Percentiles rank a stretch among this genome's conserved stretches.
Evolutionary conservation across 2,888 invertebrate genomes (phyloP).

Genomic region (Calameuta filiformis): DNA sequence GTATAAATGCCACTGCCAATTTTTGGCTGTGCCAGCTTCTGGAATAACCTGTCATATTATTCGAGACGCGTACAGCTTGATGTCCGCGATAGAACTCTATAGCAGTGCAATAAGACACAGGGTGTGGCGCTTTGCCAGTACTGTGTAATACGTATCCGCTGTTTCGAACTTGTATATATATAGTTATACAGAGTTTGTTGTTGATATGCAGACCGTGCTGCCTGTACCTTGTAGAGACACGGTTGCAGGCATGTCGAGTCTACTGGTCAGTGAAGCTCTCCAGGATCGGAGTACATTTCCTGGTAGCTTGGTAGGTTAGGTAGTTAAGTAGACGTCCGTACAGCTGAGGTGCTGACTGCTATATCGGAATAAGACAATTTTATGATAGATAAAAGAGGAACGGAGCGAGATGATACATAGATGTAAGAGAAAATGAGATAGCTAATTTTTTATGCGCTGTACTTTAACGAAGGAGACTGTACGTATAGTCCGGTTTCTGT

Average conservation of each 20-base stretch:
- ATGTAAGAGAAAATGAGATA: background rate
- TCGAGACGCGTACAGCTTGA: background rate
- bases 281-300: background rate
- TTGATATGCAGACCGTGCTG: background rate
- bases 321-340: background rate
- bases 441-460: background rate
- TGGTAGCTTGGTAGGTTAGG: background rate
- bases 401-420: background rate
- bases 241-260: background rate
- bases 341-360: background rate
- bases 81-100: background rate
- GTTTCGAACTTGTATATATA: background rate
- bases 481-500: background rate
- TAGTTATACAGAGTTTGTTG: background rate
- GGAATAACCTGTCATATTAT: background rate
- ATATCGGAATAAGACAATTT: background rate
- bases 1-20: background rate
- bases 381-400: background rate
- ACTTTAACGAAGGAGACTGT: background rate
- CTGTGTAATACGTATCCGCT: background rate
- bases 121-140: background rate
- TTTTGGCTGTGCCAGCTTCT: background rate
- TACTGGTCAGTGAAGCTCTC: background rate
- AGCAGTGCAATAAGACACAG: background rate
- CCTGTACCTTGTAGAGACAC: background rate